These are phyloP conservation scores for Ptychochromis oligacanthus DNA, from an alignment of 2,113 vertebrate genomes.

Conservation along the genomic window DNA sequence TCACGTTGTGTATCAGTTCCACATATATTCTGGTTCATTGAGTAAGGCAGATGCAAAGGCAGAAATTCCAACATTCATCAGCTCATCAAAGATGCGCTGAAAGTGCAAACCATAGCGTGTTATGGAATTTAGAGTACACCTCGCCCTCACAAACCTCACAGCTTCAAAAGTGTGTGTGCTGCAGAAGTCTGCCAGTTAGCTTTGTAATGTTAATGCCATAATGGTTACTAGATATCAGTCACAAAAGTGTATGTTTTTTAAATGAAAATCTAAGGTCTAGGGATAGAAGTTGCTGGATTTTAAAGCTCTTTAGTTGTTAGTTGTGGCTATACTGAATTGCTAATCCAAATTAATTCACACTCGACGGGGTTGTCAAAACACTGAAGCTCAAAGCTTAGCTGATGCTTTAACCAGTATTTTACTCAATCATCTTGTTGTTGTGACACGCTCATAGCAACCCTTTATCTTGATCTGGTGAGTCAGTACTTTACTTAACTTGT, in stretches of 20 bases:
- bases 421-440: too few species aligned
- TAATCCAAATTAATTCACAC: neutral
- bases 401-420: neutral
- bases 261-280: neutral
- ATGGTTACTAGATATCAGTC: neutral
- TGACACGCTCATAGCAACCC: too few species aligned
- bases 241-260: neutral
- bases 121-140: neutral
- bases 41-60: neutral
- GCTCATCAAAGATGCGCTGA: conserved; percentile 27
- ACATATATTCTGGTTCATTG: conserved; percentile 6
- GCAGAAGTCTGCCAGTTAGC: neutral
- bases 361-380: neutral
- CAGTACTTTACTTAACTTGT: neutral
- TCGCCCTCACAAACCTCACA: neutral
- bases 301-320: neutral
- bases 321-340: neutral
- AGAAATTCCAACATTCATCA: neutral
- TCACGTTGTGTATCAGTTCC: neutral
- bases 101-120: conserved; percentile 23
- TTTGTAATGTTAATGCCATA: neutral
- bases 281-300: neutral
- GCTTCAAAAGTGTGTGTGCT: neutral
- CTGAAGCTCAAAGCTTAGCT: neutral
- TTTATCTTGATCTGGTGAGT: too few species aligned